Evolutionary conservation across 2,888 invertebrate genomes (phyloP).

Genomic region (Linnaemya vulpina): DNA sequence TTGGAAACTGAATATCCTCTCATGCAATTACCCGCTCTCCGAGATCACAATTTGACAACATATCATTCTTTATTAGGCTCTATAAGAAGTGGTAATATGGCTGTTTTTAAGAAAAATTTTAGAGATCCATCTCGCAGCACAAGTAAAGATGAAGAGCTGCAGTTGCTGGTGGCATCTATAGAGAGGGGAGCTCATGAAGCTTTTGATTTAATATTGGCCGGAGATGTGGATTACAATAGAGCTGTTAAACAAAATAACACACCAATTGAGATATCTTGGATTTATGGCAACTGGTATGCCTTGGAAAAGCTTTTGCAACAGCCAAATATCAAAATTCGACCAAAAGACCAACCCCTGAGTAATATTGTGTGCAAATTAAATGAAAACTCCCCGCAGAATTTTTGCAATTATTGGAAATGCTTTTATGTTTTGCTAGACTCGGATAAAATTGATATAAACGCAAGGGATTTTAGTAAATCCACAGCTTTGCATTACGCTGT

Average conservation of each 20-base stretch:
- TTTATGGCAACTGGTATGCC: conserved; percentile 84
- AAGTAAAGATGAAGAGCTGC: conserved; percentile 75
- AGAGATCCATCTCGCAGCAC: conserved; percentile 77
- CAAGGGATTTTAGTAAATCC: conserved; percentile 86
- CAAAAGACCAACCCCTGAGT: conserved; percentile 84
- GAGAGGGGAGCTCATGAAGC: conserved; percentile 85
- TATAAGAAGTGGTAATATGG: conserved; percentile 85
- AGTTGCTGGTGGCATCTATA: conserved; percentile 81
- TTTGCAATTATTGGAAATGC: conserved; percentile 85
- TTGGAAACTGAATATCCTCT: conserved; percentile 76
- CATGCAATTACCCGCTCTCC: conserved; percentile 75
- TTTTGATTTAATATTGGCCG: conserved; percentile 84
- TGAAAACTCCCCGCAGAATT: conserved; percentile 83
- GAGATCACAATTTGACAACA: conserved; percentile 69
- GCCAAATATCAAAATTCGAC: conserved; percentile 83
- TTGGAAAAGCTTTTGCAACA: conserved; percentile 80
- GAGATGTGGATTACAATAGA: conserved; percentile 84
- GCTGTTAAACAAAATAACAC: conserved; percentile 75
- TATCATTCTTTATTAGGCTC: conserved; percentile 84
- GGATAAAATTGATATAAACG: conserved; percentile 86
- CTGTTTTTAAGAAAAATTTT: conserved; percentile 84
- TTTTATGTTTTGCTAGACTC: conserved; percentile 85
- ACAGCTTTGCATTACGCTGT: conserved; percentile 90
- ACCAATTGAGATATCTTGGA: conserved; percentile 86
- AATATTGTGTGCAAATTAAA: conserved; percentile 85